Conservation (phyloP, 2,888 invertebrate species). For the Anthophora plumipes region DNA sequence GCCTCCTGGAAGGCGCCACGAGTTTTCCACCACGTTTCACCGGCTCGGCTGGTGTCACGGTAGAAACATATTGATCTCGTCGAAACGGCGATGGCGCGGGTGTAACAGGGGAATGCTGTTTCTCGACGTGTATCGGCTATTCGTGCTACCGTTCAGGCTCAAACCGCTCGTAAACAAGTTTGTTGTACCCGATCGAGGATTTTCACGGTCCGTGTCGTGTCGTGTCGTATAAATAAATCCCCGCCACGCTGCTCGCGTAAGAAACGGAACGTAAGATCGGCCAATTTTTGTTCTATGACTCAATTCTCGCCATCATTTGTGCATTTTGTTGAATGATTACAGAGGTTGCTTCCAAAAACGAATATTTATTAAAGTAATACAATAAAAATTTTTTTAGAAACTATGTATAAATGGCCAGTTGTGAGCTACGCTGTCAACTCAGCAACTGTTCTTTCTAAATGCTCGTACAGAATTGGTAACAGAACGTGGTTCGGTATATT, state of each 20-base stretch:
- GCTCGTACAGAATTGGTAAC: too few species aligned
- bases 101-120: conserved; percentile 7
- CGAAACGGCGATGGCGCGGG: not conserved
- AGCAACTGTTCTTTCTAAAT: too few species aligned
- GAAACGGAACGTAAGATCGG: conserved; percentile 8
- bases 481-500: too few species aligned
- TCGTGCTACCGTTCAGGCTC: conserved; percentile 29
- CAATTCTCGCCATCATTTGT: too few species aligned
- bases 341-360: too few species aligned
- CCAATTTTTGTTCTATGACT: not conserved
- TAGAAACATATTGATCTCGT: conserved; percentile 57
- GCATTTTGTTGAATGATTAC: too few species aligned
- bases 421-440: too few species aligned
- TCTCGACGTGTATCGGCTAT: conserved; percentile 44
- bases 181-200: conserved; percentile 57
- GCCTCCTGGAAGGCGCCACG: conserved; percentile 41
- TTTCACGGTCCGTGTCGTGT: conserved; percentile 49
- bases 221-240: conserved; percentile 57
- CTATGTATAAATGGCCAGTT: too few species aligned
- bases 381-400: too few species aligned
- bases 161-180: conserved; percentile 66
- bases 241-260: not conserved
- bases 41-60: conserved; percentile 26
- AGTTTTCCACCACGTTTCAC: conserved; percentile 59
- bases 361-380: too few species aligned